Conservation (phyloP, 2,113 vertebrate genomes). For the Lichenostomus cassidix region DNA sequence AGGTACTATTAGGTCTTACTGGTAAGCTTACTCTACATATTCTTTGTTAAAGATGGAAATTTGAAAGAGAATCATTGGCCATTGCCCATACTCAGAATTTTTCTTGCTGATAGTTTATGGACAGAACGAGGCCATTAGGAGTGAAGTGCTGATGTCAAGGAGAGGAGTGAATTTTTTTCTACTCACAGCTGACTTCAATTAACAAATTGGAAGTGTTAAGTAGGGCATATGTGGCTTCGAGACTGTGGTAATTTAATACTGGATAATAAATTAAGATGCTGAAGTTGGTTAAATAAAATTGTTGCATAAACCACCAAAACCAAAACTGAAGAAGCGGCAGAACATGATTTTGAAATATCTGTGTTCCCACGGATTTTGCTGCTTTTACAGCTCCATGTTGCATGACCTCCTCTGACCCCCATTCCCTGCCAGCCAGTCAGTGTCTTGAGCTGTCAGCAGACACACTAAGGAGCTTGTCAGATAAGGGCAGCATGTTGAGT, state of each 20-base stretch:
- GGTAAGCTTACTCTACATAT: not conserved
- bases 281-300: not conserved
- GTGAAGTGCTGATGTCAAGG: not conserved
- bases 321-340: not conserved
- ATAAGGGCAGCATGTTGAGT: conserved; percentile 14
- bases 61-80: not conserved
- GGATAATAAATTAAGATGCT: not conserved
- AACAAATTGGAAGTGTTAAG: not conserved
- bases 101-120: not conserved
- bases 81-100: not conserved
- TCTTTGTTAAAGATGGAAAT: not conserved
- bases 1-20: not conserved
- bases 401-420: not conserved
- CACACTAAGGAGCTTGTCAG: conserved; percentile 53
- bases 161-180: not conserved
- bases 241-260: not conserved
- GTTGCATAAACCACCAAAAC: not conserved
- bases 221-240: not conserved
- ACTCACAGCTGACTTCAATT: not conserved
- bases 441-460: conserved; percentile 29
- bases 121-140: not conserved
- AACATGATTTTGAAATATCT: not conserved
- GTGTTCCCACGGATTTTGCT: not conserved
- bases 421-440: not conserved
- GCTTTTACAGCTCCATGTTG: not conserved